These are phyloP conservation scores for Solea solea DNA, from an alignment of 2,113 vertebrate genomes.

Conservation along the genomic window DNA sequence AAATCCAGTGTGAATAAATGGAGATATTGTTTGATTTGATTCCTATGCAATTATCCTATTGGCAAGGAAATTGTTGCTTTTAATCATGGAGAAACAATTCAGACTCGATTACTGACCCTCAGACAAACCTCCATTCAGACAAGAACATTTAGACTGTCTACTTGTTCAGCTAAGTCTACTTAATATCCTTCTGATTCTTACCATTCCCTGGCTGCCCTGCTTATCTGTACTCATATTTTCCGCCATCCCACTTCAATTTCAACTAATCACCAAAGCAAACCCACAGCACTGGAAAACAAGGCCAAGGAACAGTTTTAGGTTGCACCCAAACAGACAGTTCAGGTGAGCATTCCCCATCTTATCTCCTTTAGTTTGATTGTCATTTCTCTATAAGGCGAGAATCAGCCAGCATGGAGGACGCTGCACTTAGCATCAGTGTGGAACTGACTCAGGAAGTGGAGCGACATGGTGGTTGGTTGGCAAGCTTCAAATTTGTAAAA, in stretches of 20 bases:
- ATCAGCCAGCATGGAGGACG: slow-evolving; percentile 73
- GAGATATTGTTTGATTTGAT: slow-evolving; percentile 52
- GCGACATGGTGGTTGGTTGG: slow-evolving; percentile 65
- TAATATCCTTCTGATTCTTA: slow-evolving; percentile 46
- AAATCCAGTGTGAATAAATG: slow-evolving; percentile 55
- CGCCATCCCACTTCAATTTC: slow-evolving; percentile 36
- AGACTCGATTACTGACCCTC: slow-evolving; percentile 49
- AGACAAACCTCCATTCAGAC: slow-evolving; percentile 39
- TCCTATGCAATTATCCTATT: slow-evolving; percentile 50
- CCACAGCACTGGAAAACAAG: slow-evolving; percentile 24
- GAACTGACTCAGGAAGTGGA: slow-evolving; percentile 75
- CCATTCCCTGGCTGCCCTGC: slow-evolving; percentile 19
- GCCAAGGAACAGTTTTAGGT: slow-evolving; percentile 3
- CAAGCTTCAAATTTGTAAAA: slow-evolving; percentile 50
- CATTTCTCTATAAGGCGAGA: slow-evolving; percentile 69
- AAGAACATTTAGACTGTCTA: slow-evolving; percentile 34
- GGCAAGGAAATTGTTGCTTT: slow-evolving; percentile 44
- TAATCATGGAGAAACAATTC: slow-evolving; percentile 49
- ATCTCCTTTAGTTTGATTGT: slow-evolving; percentile 70
- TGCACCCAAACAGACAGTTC: slow-evolving; percentile 44
- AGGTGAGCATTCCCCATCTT: slow-evolving; percentile 43
- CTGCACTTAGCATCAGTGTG: slow-evolving; percentile 60
- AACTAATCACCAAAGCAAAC: slow-evolving; percentile 26
- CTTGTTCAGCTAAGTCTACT: slow-evolving; percentile 27
- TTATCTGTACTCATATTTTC: slow-evolving; percentile 54